phyloP scores from a whole-genome alignment of 92 coral and sea anemone species.

The Bergia sp. region DNA sequence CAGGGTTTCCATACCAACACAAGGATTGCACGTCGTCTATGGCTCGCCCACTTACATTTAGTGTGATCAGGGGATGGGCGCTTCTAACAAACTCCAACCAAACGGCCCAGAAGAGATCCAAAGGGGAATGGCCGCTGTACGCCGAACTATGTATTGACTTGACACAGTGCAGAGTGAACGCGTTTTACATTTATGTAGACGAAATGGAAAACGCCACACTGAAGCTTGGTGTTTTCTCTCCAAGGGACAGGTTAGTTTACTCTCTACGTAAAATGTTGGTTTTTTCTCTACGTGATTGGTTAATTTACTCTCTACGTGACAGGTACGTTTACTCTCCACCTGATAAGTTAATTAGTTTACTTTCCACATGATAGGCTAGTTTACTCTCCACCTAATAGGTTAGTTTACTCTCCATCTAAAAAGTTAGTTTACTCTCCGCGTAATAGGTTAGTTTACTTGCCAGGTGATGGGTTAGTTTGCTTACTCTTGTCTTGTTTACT shows the following conservation, averaged over 20 bases:
- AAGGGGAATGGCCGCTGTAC: conserved; percentile 29
- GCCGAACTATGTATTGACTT: conserved; percentile 17
- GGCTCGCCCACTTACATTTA: conserved; percentile 21
- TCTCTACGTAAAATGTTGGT: background rate
- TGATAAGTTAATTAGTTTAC: too few species aligned
- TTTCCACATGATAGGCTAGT: too few species aligned
- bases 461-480: too few species aligned
- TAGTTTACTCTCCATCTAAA: too few species aligned
- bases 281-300: background rate
- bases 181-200: conserved; percentile 21
- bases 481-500: too few species aligned
- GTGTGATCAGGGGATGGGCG: conserved; percentile 7
- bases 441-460: too few species aligned
- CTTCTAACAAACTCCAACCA: conserved; percentile 34
- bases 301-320: background rate
- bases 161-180: background rate
- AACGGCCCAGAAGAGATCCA: conserved; percentile 18
- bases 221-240: conserved; percentile 40
- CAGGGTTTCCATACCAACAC: background rate
- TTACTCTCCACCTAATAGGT: too few species aligned
- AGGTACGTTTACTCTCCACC: background rate
- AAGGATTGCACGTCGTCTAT: background rate
- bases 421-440: too few species aligned
- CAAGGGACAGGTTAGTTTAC: conserved; percentile 17
- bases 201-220: conserved; percentile 27